phyloP scores from a whole-genome alignment of 2,888 invertebrate species.

The Cotesia congregata region DNA sequence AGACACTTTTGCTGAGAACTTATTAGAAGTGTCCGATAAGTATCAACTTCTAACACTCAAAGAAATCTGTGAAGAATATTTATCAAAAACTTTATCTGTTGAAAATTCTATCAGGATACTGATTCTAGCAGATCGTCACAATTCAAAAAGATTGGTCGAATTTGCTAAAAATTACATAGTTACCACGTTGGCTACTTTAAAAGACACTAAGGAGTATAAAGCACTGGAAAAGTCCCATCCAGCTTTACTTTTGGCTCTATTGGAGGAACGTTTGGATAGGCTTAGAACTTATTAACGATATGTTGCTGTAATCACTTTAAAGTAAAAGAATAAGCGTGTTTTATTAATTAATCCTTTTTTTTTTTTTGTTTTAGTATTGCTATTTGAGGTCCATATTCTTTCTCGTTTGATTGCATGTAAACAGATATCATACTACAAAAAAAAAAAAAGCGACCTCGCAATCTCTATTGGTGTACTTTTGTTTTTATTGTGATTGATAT shows the following conservation, averaged over 20 bases:
- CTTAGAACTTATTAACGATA: not conserved
- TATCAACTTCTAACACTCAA: not conserved
- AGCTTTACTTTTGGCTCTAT: not conserved
- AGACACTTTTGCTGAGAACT: not conserved
- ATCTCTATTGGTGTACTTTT: no score
- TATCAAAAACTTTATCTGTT: not conserved
- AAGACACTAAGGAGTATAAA: not conserved
- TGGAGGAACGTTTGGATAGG: no score
- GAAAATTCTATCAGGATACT: slow-evolving; percentile 1
- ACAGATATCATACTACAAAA: no score
- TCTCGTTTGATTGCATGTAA: no score
- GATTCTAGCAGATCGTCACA: not conserved
- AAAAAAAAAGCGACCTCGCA: no score
- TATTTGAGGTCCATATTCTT: no score
- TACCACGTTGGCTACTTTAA: no score
- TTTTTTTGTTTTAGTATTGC: no score
- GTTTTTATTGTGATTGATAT: no score
- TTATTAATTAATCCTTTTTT: no score
- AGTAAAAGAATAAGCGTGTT: no score
- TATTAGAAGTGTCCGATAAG: slow-evolving; percentile 14
- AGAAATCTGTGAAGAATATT: not conserved
- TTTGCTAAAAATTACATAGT: not conserved
- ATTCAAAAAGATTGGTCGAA: not conserved
- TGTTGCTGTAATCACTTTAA: not conserved
- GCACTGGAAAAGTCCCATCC: not conserved